These are phyloP conservation scores for Tetrax tetrax DNA, from an alignment of 2,113 vertebrate genomes.

Conservation along the genomic window DNA sequence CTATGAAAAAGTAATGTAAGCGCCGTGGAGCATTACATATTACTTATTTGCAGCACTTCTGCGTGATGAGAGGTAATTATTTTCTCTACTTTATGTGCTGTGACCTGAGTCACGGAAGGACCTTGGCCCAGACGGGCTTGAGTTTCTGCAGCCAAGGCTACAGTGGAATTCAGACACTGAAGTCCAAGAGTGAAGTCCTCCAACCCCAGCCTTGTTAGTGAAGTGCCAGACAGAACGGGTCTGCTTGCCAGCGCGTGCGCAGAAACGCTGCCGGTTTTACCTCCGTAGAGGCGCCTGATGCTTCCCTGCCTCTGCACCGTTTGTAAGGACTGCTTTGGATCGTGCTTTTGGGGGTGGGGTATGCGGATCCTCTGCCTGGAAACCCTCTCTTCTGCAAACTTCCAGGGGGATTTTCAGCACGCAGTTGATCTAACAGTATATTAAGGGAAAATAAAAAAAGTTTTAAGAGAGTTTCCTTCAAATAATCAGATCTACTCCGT, in stretches of 20 bases:
- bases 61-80: not conserved
- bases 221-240: not conserved
- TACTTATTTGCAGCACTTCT: not conserved
- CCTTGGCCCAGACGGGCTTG: constrained; percentile 42
- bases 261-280: not conserved
- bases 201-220: not conserved
- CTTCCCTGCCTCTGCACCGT: not conserved
- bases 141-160: not conserved
- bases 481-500: not conserved
- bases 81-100: not conserved
- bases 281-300: not conserved
- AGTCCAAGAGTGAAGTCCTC: constrained; percentile 18
- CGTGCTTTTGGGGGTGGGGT: not conserved
- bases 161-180: constrained; percentile 22
- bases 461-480: not conserved
- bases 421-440: not conserved
- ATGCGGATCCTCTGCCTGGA: not conserved
- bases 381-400: not conserved
- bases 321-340: not conserved
- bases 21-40: not conserved
- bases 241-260: not conserved
- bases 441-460: not conserved
- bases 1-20: fast-evolving
- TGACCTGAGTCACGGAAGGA: constrained; percentile 9
- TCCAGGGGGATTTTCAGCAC: not conserved